Conservation (phyloP, 2,797 vertebrate species). For the Podargus strigoides region DNA sequence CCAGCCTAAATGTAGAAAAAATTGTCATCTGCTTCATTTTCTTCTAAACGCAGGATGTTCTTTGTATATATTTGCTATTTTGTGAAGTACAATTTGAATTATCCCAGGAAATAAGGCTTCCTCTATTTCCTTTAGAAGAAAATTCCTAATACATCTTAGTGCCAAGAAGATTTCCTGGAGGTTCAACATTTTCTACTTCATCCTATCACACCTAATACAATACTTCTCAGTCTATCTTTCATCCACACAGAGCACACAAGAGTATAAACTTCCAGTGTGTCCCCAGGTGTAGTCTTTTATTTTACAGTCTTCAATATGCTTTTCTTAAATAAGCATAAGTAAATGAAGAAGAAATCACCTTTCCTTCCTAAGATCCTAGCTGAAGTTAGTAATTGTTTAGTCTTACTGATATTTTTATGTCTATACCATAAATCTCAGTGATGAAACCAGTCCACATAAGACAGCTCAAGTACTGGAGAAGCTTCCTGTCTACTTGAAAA, state of each 20-base stretch:
- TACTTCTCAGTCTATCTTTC: not conserved
- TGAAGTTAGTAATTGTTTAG: not conserved
- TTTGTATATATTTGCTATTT: conserved; percentile 59
- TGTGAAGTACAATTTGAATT: conserved; percentile 42
- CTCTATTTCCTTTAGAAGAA: conserved; percentile 42
- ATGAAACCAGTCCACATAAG: not conserved
- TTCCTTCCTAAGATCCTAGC: not conserved
- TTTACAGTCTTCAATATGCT: not conserved
- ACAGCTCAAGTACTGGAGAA: not conserved
- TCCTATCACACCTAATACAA: conserved; percentile 37
- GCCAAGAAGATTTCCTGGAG: conserved; percentile 48
- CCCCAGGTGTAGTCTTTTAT: not conserved
- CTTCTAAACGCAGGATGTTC: conserved; percentile 42
- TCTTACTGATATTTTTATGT: not conserved
- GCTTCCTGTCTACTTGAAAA: not conserved
- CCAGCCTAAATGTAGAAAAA: conserved; percentile 22
- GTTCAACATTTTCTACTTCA: not conserved
- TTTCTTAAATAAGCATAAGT: not conserved
- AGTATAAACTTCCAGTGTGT: not conserved
- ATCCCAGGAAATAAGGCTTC: conserved; percentile 45
- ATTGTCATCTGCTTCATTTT: conserved; percentile 18
- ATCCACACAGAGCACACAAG: not conserved
- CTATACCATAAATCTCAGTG: not conserved
- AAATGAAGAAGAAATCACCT: not conserved
- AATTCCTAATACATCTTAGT: conserved; percentile 50